These are phyloP conservation scores for Steinernema scapterisci DNA, from an alignment of 2,888 invertebrate species.

Conservation along the genomic window DNA sequence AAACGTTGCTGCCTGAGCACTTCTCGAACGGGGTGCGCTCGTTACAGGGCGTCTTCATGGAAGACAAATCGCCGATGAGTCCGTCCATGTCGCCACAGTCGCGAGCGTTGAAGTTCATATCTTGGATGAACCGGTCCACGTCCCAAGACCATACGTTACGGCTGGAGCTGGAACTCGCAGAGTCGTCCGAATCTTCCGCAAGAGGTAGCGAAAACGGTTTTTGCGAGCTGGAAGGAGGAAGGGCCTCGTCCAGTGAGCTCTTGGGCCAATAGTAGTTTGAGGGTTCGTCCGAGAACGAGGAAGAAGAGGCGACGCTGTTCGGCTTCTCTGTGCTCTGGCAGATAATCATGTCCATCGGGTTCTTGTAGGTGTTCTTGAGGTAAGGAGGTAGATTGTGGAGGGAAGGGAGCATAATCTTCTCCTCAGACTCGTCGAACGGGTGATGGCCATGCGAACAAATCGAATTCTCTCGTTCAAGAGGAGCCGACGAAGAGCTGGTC, in stretches of 20 bases:
- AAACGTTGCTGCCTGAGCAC: conserved; percentile 3
- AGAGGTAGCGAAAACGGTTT: background rate
- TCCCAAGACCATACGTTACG: conserved; percentile 41
- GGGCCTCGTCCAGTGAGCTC: conserved; percentile 3
- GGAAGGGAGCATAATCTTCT: background rate
- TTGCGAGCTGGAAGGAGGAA: background rate
- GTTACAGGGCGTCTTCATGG: conserved; percentile 21
- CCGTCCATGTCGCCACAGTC: conserved; percentile 11
- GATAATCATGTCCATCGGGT: conserved; percentile 19
- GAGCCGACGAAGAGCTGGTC: conserved; percentile 22
- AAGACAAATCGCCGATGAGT: conserved; percentile 1
- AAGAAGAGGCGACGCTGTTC: conserved; percentile 8
- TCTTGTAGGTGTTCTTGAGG: conserved; percentile 26
- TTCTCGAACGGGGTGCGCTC: background rate
- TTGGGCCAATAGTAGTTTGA: conserved; percentile 15
- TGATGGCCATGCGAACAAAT: background rate
- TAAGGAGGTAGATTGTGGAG: conserved; percentile 7
- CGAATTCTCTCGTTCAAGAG: background rate
- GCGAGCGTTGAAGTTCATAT: conserved; percentile 30
- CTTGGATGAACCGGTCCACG: conserved; percentile 57
- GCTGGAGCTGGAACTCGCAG: conserved; percentile 24
- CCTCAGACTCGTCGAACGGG: background rate
- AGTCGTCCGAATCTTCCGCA: conserved; percentile 15
- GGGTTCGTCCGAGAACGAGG: conserved; percentile 22
- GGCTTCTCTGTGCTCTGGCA: conserved; percentile 1